Evolutionary conservation across 2,888 invertebrate species (phyloP).

Genomic region (Eupithecia dodoneata): DNA sequence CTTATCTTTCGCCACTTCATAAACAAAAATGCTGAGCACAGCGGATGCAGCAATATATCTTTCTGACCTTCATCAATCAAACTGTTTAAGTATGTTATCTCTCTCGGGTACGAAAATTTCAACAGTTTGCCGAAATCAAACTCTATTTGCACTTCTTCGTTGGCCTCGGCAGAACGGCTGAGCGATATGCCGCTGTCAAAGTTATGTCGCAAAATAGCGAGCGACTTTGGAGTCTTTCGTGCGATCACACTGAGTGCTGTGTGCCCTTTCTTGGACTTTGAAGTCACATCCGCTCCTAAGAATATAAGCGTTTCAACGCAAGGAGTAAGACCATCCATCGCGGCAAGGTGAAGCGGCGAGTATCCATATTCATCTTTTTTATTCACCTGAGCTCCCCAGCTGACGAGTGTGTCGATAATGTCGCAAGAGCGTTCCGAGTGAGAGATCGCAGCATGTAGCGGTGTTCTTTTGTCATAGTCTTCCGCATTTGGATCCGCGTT

Average conservation of each 20-base stretch:
- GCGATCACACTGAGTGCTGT: conserved; percentile 93
- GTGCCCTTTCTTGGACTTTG: conserved; percentile 93
- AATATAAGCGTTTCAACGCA: conserved; percentile 93
- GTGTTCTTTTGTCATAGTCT: conserved; percentile 91
- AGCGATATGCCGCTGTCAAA: conserved; percentile 91
- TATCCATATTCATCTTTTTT: conserved; percentile 93
- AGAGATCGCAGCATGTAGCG: conserved; percentile 92
- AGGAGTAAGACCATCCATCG: conserved; percentile 91
- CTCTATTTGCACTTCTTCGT: conserved; percentile 91
- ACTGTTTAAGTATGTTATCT: conserved; percentile 93
- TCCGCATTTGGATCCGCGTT: conserved; percentile 91
- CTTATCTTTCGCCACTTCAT: conserved; percentile 96
- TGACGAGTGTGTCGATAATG: conserved; percentile 90
- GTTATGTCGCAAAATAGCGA: conserved; percentile 91
- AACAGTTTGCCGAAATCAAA: conserved; percentile 92
- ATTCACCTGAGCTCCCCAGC: conserved; percentile 92
- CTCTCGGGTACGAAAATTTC: conserved; percentile 92
- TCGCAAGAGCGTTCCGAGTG: conserved; percentile 91
- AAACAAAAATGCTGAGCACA: conserved; percentile 94
- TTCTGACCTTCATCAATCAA: conserved; percentile 95
- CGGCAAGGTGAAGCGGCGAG: conserved; percentile 93
- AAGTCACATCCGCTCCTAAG: conserved; percentile 93
- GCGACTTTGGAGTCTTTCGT: conserved; percentile 92
- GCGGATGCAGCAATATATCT: conserved; percentile 92
- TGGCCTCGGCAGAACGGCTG: conserved; percentile 89